Base-by-base conservation (phyloP, 2,888 invertebrate species). In the Lochmaea crataegi region DNA sequence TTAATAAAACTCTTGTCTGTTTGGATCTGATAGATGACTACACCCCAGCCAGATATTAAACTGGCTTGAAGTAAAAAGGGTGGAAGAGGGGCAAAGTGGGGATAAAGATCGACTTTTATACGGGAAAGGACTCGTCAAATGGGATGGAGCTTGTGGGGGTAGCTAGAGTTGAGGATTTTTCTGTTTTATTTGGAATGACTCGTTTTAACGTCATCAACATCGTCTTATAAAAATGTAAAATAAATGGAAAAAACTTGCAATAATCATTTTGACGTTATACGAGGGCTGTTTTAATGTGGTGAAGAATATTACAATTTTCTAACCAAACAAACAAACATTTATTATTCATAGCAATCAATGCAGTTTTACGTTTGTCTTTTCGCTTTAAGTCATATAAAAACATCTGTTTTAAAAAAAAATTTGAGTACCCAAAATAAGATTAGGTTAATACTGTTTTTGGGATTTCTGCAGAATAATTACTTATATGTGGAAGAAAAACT, bases 1-100 rank as follows among this genome's bases (percentile, higher is more conserved):
- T 88, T 88, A 88, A 88, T 88, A 88, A 88, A 88, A 88, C 87
- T 88, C 88, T 88, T 88, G 88, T 88, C 88, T 88, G 88, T 88
- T 88, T 87, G 87, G 86, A 86, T 87, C 88, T 88, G 88, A 88
- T 88, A 88, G 88, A 88, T 88, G 88, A 87, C 88, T 87, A 84
- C 87, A 86, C 87, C 87, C 87, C 85, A 86, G 87, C 85, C 87
- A 86, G 88, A 88, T 88, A 88, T 88, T 88, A 87, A 88, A 88
- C 85, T 78, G 82, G 81, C 64, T 69, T 32, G 56, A 42, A 45
- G 68, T 42, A 60, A 45, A 53, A 42, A 26, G 58, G 63, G 22
- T 7, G 41, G 51, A 51, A 38, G 12, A 53, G 53, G 51, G 56
- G 53, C 14, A 38, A 38, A 22, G 63, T 16, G 42, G 53, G 42